Evolutionary conservation across 2,888 invertebrate species (phyloP), one percentile per base, ranked within the genome.

Genomic region (Zygogramma bicolorata): DNA sequence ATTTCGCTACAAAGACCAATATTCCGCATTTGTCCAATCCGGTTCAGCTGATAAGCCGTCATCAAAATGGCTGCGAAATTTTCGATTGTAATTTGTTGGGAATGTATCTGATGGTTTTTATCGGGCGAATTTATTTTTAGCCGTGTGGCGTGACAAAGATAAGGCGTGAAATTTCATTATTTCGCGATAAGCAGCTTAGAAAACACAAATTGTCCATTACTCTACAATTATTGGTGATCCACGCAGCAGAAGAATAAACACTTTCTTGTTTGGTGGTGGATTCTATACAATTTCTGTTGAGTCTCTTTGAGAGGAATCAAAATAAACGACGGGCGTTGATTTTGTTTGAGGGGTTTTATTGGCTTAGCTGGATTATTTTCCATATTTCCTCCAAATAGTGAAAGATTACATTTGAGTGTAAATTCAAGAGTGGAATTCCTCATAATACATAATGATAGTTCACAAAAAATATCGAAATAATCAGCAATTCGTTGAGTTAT

Each of bases 11-110:
- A n/a, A 53, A 25, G 53, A 53, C 53, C 53, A 53, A 25, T 53
- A 25, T 27, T 27, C 25, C 67, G 53, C 68, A 22, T 49, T 62
- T 66, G 60, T 69, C 73, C 69, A 73, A 73, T 73, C 73, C 42
- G 59, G 60, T 58, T 13, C 25, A 40, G 59, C 58, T 22, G 71
- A 72, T 68, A 68, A 65, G 18, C 27, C 18, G 13, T 31, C 40
- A 58, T 58, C 66, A 69, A 63, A 69, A 73, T 73, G 73, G 73
- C 73, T 46, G 70, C 73, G 58, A 63, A 62, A 49, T 73, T 66
- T 73, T 61, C 25, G 46, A 25, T 31, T 46, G 63, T 63, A 42
- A 63, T 63, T 63, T 46, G 63, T 46, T 29, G 63, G 46, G 46
- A 53, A 53, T 25, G 53, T 46, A 4, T 63, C 25, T 62, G 42